phyloP scores from a whole-genome alignment of 2,797 vertebrate species.

The Apogon hyalosoma region DNA sequence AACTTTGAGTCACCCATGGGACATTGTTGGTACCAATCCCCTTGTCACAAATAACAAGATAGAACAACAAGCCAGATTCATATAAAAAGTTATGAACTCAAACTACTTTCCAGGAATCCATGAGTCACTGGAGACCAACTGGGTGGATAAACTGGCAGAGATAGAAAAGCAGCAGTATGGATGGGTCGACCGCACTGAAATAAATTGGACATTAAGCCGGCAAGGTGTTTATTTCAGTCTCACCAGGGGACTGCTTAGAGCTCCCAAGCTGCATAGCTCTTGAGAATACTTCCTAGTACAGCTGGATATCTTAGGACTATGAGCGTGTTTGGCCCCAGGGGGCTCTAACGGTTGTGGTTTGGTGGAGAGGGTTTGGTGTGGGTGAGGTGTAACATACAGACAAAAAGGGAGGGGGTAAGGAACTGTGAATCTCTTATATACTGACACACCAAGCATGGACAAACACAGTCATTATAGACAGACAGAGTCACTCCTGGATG shows the following conservation, averaged over 20 bases:
- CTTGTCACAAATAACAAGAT: slow-evolving; percentile 18
- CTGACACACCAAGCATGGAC: slow-evolving; percentile 80
- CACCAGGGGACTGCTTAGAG: slow-evolving; percentile 44
- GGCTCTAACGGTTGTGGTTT: slow-evolving; percentile 50
- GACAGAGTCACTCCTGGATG: slow-evolving; percentile 73
- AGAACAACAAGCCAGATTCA: neutral
- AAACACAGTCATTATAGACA: slow-evolving; percentile 79
- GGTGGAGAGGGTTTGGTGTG: slow-evolving; percentile 56
- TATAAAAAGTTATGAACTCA: neutral
- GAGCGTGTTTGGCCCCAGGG: slow-evolving; percentile 29
- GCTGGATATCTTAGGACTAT: slow-evolving; percentile 43
- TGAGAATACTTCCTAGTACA: slow-evolving; percentile 38
- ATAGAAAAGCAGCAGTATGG: slow-evolving; percentile 29
- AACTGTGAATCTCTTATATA: slow-evolving; percentile 80
- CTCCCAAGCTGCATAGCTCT: slow-evolving; percentile 40
- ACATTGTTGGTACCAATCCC: slow-evolving; percentile 39
- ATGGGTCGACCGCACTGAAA: slow-evolving; percentile 9
- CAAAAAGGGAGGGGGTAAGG: slow-evolving; percentile 60
- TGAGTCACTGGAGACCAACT: neutral
- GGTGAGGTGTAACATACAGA: slow-evolving; percentile 65
- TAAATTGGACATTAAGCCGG: slow-evolving; percentile 38
- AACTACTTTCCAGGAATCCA: neutral
- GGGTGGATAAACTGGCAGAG: slow-evolving; percentile 27
- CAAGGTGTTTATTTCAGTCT: slow-evolving; percentile 36
- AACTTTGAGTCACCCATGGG: neutral